Evolutionary conservation across 2,113 vertebrate genomes (phyloP).

Genomic region (Gasterosteus nipponicus): DNA sequence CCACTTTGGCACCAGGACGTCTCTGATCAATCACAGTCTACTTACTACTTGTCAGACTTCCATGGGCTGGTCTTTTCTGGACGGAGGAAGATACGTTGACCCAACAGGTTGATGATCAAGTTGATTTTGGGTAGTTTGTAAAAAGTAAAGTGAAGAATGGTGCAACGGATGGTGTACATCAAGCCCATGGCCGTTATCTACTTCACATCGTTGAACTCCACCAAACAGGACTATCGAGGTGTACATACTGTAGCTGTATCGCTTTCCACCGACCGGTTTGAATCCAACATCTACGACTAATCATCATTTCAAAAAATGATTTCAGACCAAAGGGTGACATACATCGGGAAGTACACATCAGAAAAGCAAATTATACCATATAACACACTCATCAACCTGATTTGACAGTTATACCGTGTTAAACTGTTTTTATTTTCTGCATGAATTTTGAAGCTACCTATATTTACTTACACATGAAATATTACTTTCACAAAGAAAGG

Average conservation of each 20-base stretch:
- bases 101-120: constrained; percentile 14
- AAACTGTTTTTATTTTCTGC: constrained; percentile 3
- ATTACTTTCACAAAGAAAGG: constrained; percentile 24
- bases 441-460: constrained; percentile 4
- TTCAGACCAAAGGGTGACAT: constrained; percentile 54
- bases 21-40: constrained; percentile 46
- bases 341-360: constrained; percentile 57
- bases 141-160: constrained; percentile 12
- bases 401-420: constrained; percentile 17
- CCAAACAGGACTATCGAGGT: constrained; percentile 59
- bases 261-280: constrained; percentile 33
- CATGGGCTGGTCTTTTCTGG: constrained; percentile 1
- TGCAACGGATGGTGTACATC: constrained; percentile 53
- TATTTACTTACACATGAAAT: constrained; percentile 38
- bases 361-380: constrained; percentile 46
- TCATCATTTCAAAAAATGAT: constrained; percentile 45
- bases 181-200: constrained; percentile 50
- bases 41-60: constrained; percentile 34
- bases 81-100: constrained; percentile 29
- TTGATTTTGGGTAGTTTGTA: constrained; percentile 10
- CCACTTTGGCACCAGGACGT: constrained; percentile 39
- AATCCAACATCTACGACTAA: constrained; percentile 56
- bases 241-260: constrained; percentile 33
- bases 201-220: constrained; percentile 68
- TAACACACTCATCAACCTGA: constrained; percentile 42